These are phyloP conservation scores for Mythimna albipuncta DNA, from an alignment of 2,888 invertebrate species.

Conservation along the genomic window DNA sequence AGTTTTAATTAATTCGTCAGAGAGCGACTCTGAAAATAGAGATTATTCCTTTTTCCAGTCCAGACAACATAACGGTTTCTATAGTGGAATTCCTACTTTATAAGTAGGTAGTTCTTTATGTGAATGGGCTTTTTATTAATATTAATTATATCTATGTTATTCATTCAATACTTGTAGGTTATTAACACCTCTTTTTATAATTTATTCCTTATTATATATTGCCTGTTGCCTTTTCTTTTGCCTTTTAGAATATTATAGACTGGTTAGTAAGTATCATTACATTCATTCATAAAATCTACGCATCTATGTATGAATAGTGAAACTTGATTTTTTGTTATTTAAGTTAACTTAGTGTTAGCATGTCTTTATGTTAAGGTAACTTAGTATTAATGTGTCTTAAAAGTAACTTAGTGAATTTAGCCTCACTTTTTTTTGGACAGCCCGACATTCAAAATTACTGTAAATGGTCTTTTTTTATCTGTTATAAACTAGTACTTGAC, in stretches of 20 bases:
- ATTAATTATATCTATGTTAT: neutral
- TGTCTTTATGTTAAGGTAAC: too few species aligned
- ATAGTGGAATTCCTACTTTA: slow-evolving; percentile 29
- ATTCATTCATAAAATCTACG: too few species aligned
- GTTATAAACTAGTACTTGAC: too few species aligned
- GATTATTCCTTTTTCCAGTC: slow-evolving; percentile 6
- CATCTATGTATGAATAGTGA: too few species aligned
- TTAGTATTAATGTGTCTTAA: too few species aligned
- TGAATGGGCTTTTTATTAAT: slow-evolving; percentile 2
- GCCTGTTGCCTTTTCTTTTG: neutral
- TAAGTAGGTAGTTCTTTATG: neutral
- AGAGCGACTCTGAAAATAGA: neutral
- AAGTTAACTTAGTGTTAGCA: too few species aligned
- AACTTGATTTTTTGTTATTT: too few species aligned
- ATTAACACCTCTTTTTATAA: neutral
- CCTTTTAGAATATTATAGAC: neutral
- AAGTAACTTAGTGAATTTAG: too few species aligned
- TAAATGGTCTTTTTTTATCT: too few species aligned
- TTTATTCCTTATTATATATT: neutral
- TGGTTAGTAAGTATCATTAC: too few species aligned
- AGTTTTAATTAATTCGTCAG: slow-evolving; percentile 2
- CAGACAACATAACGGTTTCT: slow-evolving; percentile 20
- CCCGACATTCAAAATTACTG: too few species aligned
- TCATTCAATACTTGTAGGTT: neutral
- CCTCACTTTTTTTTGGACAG: too few species aligned